Conservation (phyloP, 2,888 invertebrate genomes). For the Drosophila aldrichi region DNA sequence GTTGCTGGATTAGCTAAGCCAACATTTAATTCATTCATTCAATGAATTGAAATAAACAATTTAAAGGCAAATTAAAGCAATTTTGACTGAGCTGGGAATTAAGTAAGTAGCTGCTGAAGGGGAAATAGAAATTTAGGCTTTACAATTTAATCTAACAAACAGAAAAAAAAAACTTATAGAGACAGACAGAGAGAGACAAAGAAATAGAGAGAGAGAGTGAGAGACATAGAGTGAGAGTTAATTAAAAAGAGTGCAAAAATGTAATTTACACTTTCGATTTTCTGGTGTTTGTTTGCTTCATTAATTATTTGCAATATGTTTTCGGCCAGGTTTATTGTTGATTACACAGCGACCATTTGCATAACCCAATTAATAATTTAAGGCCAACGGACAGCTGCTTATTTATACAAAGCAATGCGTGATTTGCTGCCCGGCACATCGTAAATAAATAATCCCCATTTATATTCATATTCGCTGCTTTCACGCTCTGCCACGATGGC, state of each 20-base stretch:
- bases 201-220: neutral
- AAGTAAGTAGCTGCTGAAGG: neutral
- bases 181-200: no score
- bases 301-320: conserved; percentile 28
- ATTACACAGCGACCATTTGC: conserved; percentile 35
- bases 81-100: neutral
- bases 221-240: neutral
- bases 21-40: neutral
- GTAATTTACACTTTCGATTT: conserved; percentile 11
- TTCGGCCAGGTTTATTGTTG: conserved; percentile 23
- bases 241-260: conserved; percentile 1
- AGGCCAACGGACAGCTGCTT: conserved; percentile 51
- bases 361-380: conserved; percentile 63
- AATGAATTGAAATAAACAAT: conserved; percentile 24
- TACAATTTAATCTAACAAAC: neutral
- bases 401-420: conserved; percentile 48
- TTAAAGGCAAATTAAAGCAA: conserved; percentile 25
- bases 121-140: neutral
- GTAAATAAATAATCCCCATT: conserved; percentile 62
- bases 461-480: conserved; percentile 25
- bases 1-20: neutral
- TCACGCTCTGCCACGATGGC: conserved; percentile 1
- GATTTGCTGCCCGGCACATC: conserved; percentile 32
- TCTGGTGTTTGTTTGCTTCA: conserved; percentile 13
- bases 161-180: neutral